These are phyloP conservation scores for Hemibagrus guttatus DNA, from an alignment of 2,797 vertebrate genomes.

Conservation along the genomic window DNA sequence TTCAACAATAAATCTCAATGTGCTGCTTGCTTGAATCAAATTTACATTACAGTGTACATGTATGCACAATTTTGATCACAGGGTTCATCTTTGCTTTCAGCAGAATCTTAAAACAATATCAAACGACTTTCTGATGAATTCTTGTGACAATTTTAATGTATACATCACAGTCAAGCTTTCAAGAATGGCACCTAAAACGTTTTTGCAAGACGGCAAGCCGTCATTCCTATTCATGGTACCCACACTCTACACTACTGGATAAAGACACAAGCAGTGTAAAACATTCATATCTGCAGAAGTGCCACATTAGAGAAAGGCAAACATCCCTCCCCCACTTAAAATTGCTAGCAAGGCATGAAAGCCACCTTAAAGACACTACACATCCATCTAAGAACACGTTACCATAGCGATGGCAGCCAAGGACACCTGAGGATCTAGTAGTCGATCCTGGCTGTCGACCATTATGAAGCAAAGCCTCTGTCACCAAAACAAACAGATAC, in stretches of 20 bases:
- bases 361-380: constrained; percentile 26
- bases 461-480: constrained; percentile 42
- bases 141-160: not conserved
- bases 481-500: constrained; percentile 57
- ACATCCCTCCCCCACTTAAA: constrained; percentile 13
- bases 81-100: not conserved
- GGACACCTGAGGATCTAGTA: constrained; percentile 36
- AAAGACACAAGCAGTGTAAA: constrained; percentile 18
- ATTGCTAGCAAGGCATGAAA: not conserved
- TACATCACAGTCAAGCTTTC: not conserved
- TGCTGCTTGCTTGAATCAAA: not conserved
- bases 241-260: not conserved
- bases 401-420: constrained; percentile 42
- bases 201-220: not conserved
- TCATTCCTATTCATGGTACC: not conserved
- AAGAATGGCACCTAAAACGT: not conserved
- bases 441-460: constrained; percentile 52
- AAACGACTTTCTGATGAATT: not conserved
- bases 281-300: constrained; percentile 6
- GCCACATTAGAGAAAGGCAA: constrained; percentile 12
- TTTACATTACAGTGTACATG: not conserved
- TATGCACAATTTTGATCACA: not conserved
- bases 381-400: constrained; percentile 16
- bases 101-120: not conserved
- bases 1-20: not conserved